Evolutionary conservation across 2,113 vertebrate genomes (phyloP), one percentile per base, ranked within the genome.

Genomic region (Phrynocephalus versicolor): DNA sequence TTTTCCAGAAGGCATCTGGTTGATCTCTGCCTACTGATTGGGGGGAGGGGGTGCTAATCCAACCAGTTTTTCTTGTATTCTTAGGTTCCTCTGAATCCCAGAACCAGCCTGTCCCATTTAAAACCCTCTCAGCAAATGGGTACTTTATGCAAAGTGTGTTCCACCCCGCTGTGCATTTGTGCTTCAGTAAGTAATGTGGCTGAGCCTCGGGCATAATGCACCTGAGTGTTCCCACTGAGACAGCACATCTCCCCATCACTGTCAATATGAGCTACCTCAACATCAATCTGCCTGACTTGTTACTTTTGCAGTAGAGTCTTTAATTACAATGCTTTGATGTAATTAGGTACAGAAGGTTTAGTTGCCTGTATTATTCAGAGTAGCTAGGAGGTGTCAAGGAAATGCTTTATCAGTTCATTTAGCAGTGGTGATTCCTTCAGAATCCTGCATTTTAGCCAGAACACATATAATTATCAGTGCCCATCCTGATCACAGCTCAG

Each of bases 181-280:
- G 65, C 55, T 90, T 89, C n/a, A 51, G 67, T 86, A 92, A 57
- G 75, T 85, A 89, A 78, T 5, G 57, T 90, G 85, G 77, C 79
- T 73, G 86, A 85, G 89, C 79, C 87, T 75, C 72, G 64, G 85
- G 89, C 82, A 74, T 0, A 0, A 83, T 1, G 0, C 76, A 90
- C 65, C 86, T 86, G n/a, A 55, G 45, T 75, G 64, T 39, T 62
- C 8, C 4, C 87, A 78, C 65, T 10, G 60, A 84, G 45, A 76
- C 51, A 41, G 27, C 79, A 79, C 71, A 84, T 18, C 45, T 65
- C 51, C 30, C 80, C 0, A 0, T 55, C 81, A 73, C 60, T 82
- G 37, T 85, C 1, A 0, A 2, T 81, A 81, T 37, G 41, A 65
- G 64, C 81, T 72, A 16, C 82, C 85, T 82, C 25, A 92, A 79